phyloP scores from a whole-genome alignment of 2,888 invertebrate genomes.

The Andrena haemorrhoa region DNA sequence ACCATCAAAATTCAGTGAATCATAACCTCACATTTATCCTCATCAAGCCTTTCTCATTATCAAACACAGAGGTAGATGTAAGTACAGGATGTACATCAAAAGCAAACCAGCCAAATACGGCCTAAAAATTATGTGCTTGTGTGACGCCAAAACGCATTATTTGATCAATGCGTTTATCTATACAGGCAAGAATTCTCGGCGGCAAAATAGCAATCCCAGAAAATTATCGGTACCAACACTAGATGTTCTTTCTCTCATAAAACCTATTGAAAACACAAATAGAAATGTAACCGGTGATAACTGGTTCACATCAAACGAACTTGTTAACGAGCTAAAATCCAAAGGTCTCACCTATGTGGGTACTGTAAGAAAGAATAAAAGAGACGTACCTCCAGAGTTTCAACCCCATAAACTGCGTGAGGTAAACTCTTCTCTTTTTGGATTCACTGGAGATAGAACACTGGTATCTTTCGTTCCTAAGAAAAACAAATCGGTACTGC shows the following conservation, averaged over 20 bases:
- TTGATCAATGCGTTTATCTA: neutral
- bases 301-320: neutral
- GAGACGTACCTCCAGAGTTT: neutral
- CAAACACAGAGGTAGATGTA: conserved; percentile 1
- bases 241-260: neutral
- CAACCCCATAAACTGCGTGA: neutral
- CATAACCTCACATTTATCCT: no score
- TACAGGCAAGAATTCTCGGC: no score
- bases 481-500: neutral
- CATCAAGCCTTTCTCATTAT: no score
- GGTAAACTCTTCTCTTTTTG: neutral
- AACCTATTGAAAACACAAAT: neutral
- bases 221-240: no score
- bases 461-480: neutral
- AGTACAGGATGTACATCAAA: conserved; percentile 1
- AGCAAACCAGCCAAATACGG: neutral
- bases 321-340: neutral
- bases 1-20: no score
- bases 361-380: neutral
- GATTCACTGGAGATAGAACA: neutral
- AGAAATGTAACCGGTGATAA: neutral
- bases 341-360: neutral
- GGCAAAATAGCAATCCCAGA: no score
- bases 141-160: neutral
- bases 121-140: neutral